A percentile compares a stretch with the other conserved stretches of the same genome.
Evolutionary conservation across 2,888 invertebrate species (phyloP).

Genomic region (Andrena bucephala): DNA sequence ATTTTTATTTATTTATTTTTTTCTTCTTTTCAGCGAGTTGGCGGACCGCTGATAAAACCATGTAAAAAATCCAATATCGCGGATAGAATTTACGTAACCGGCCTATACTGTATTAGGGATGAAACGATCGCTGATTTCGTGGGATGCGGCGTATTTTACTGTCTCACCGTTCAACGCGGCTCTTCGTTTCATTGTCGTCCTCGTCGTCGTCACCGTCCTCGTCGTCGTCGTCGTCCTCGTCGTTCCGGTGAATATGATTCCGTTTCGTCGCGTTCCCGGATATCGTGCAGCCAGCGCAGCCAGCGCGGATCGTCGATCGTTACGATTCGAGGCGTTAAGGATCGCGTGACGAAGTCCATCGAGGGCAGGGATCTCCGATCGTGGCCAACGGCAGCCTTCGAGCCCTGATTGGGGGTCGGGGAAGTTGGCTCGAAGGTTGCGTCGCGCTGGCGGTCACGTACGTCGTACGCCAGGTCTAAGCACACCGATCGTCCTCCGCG

Average conservation of each 20-base stretch:
- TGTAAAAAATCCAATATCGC: conserved; percentile 72
- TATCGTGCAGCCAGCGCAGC: conserved; percentile 43
- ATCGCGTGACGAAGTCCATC: conserved; percentile 57
- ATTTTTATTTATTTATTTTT: not conserved
- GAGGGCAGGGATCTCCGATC: conserved; percentile 30
- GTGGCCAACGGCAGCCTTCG: conserved; percentile 40
- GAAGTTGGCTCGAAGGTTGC: conserved; percentile 60
- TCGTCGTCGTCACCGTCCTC: too few species aligned
- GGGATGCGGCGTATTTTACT: conserved; percentile 21
- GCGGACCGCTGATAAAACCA: conserved; percentile 64
- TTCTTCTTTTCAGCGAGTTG: conserved; percentile 40
- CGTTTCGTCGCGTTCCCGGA: conserved; percentile 20
- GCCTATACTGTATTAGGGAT: conserved; percentile 48
- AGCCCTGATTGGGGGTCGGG: conserved; percentile 60
- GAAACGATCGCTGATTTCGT: conserved; percentile 46
- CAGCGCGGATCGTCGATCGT: conserved; percentile 43
- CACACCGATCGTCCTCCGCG: not conserved
- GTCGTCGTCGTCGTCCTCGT: conserved; percentile 13
- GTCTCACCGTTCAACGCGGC: conserved; percentile 23
- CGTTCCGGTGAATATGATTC: conserved; percentile 32
- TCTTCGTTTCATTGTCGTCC: conserved; percentile 25
- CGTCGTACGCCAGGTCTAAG: not conserved
- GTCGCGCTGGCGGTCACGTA: not conserved
- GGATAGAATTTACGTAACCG: conserved; percentile 65
- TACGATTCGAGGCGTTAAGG: conserved; percentile 37